These are phyloP conservation scores for Hippocampus abdominalis DNA, from an alignment of 2,113 vertebrate genomes.

Conservation along the genomic window DNA sequence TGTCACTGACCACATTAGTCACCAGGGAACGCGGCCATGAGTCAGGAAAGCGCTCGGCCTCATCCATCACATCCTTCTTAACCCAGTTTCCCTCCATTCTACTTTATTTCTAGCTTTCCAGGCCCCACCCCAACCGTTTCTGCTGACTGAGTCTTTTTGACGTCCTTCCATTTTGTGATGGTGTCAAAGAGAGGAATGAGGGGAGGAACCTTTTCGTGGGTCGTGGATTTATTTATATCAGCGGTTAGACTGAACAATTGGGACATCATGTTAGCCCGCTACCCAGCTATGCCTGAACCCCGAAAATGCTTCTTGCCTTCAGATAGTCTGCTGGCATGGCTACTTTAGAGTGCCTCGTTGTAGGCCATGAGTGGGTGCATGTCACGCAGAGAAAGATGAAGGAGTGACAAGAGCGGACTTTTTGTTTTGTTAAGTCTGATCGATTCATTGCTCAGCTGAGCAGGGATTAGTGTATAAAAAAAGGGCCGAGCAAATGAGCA, in stretches of 20 bases:
- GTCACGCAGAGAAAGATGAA: too few relatives aligned
- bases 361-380: too few relatives aligned
- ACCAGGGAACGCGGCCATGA: background rate
- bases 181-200: background rate
- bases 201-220: background rate
- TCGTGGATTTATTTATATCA: too few relatives aligned
- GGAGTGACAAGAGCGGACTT: too few relatives aligned
- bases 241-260: too few relatives aligned
- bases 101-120: background rate
- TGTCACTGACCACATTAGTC: constrained; percentile 10
- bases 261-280: too few relatives aligned
- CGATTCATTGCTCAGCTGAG: constrained; percentile 37
- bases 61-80: background rate
- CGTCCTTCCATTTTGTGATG: background rate
- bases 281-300: too few relatives aligned
- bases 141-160: background rate
- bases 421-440: background rate
- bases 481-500: constrained; percentile 13
- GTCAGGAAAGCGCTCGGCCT: background rate
- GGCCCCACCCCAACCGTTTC: background rate
- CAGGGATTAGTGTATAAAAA: constrained; percentile 34
- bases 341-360: too few relatives aligned
- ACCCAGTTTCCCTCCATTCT: constrained; percentile 1
- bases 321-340: too few relatives aligned
- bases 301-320: too few relatives aligned